phyloP scores from a whole-genome alignment of 2,888 invertebrate species.

The Platycheirus albimanus region DNA sequence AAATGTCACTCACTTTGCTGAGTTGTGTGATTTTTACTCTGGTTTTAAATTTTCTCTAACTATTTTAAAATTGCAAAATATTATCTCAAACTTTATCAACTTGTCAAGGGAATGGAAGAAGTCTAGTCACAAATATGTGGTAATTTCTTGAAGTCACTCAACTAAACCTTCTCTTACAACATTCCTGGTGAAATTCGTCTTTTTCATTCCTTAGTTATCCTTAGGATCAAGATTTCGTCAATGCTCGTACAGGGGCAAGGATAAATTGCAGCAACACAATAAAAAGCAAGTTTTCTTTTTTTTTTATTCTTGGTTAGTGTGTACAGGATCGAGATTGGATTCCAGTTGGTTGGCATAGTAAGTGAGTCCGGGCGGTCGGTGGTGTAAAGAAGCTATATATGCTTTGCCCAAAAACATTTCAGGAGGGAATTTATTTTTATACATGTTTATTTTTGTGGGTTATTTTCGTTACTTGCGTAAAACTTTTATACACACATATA shows the following conservation, averaged over 20 bases:
- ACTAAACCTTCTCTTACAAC: too few relatives aligned
- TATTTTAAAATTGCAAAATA: too few relatives aligned
- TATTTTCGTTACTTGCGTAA: slow-evolving; percentile 53
- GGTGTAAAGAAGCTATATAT: too few relatives aligned
- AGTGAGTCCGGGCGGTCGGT: too few relatives aligned
- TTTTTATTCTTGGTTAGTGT: too few relatives aligned
- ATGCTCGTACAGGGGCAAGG: slow-evolving; percentile 32
- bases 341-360: slow-evolving; percentile 17
- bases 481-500: slow-evolving; percentile 20
- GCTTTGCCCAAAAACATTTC: not conserved
- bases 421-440: slow-evolving; percentile 37
- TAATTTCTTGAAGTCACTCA: too few relatives aligned
- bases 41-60: too few relatives aligned
- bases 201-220: slow-evolving; percentile 20
- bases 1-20: too few relatives aligned
- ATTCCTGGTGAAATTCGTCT: slow-evolving; percentile 17
- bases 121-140: too few relatives aligned
- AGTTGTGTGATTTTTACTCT: too few relatives aligned
- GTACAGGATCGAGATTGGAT: slow-evolving; percentile 51
- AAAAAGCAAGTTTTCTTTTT: slow-evolving; percentile 53
- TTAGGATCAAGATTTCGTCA: slow-evolving; percentile 54
- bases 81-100: too few relatives aligned
- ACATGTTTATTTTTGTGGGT: slow-evolving; percentile 30
- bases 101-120: too few relatives aligned
- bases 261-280: slow-evolving; percentile 67